Evolutionary conservation across 2,888 invertebrate species (phyloP).

Genomic region (Drosophila atripex): DNA sequence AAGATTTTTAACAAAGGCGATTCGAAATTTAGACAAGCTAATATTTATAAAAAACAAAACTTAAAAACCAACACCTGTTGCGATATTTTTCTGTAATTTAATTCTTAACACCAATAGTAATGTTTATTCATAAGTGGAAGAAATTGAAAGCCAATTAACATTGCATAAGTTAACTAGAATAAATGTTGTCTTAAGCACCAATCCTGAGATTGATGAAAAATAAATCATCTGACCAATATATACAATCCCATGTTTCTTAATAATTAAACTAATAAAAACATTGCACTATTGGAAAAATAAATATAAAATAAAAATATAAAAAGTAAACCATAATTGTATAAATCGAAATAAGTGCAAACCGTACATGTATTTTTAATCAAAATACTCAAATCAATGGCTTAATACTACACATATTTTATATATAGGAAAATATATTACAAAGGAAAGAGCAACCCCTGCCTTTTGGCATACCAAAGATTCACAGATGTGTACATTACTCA

Average conservation of each 20-base stretch:
- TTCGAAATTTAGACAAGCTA: slow-evolving; percentile 20
- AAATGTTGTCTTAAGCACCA: slow-evolving; percentile 1
- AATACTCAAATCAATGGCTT: not conserved
- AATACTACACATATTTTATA: not conserved
- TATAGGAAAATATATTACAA: not conserved
- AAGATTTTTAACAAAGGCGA: slow-evolving; percentile 10
- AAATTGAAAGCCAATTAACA: not conserved
- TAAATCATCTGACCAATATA: not conserved
- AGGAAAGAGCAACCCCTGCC: not conserved
- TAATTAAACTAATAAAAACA: not conserved
- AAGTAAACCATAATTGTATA: not conserved
- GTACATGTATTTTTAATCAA: not conserved
- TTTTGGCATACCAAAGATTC: slow-evolving; percentile 26
- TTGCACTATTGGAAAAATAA: not conserved
- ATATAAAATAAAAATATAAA: not conserved
- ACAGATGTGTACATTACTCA: slow-evolving; percentile 38
- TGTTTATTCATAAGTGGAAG: not conserved
- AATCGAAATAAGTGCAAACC: not conserved
- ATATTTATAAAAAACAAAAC: slow-evolving; percentile 19
- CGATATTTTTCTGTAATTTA: not conserved
- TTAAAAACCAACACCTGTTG: slow-evolving; percentile 1
- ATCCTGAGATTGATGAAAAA: not conserved
- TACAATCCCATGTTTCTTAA: not conserved
- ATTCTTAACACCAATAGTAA: not conserved
- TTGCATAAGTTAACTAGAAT: not conserved